Evolutionary conservation across 2,797 vertebrate species (phyloP).

Genomic region (Chaetodon trifasciatus): DNA sequence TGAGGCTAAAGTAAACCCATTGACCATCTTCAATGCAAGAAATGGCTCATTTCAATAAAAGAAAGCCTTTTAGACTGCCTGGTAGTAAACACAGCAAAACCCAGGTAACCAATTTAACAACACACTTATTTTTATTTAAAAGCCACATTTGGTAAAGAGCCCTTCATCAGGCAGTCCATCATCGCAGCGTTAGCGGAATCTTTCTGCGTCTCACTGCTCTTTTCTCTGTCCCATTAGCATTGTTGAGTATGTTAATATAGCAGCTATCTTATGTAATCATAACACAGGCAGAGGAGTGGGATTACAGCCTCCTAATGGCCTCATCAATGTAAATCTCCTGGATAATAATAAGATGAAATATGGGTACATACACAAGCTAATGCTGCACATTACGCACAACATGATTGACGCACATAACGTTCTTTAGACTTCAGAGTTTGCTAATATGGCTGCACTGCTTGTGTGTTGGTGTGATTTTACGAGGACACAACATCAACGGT

Average conservation of each 20-base stretch:
- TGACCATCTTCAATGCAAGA: conserved; percentile 10
- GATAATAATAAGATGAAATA: conserved; percentile 47
- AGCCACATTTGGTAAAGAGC: conserved; percentile 44
- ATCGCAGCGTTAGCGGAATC: conserved; percentile 27
- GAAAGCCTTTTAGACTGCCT: conserved; percentile 41
- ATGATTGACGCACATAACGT: conserved; percentile 8
- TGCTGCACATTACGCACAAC: conserved; percentile 20
- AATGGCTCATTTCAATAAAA: conserved; percentile 32
- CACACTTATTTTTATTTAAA: conserved; percentile 55
- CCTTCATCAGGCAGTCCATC: conserved; percentile 29
- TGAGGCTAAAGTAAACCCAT: conserved; percentile 6
- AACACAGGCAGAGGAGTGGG: conserved; percentile 60
- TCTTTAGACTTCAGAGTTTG: conserved; percentile 4
- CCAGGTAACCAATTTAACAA: conserved; percentile 38
- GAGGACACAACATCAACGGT: neutral
- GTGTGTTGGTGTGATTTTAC: neutral
- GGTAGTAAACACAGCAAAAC: conserved; percentile 40
- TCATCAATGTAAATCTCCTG: conserved; percentile 55
- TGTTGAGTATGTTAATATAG: conserved; percentile 62
- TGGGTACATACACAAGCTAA: conserved; percentile 34
- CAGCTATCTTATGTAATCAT: conserved; percentile 50
- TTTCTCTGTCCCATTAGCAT: conserved; percentile 66
- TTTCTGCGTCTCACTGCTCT: conserved; percentile 29
- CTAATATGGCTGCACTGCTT: neutral
- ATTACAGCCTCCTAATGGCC: conserved; percentile 65